A percentile compares a stretch with the other conserved stretches of the same genome.
phyloP scores from a whole-genome alignment of 2,113 vertebrate species.

The Phyllostomus hastatus region DNA sequence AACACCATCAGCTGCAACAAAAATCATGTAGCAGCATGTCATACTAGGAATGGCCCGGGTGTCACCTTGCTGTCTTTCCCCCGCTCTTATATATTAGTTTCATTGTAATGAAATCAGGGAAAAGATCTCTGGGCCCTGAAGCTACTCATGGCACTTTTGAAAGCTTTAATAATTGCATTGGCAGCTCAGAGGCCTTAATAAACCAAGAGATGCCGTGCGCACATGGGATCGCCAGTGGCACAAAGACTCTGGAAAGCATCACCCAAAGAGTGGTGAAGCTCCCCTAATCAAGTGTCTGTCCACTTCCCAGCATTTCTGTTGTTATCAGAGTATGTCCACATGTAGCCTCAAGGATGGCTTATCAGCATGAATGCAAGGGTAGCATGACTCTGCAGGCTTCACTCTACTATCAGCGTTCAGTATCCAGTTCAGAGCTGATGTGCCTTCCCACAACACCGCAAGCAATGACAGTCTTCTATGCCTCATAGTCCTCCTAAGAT shows the following conservation, averaged over 20 bases:
- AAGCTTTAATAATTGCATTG: constrained; percentile 15
- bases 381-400: not conserved
- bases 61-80: not conserved
- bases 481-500: not conserved
- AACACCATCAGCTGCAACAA: not conserved
- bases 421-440: not conserved
- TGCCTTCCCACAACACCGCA: not conserved
- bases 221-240: not conserved
- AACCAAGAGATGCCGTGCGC: not conserved
- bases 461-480: not conserved
- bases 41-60: not conserved
- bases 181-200: not conserved
- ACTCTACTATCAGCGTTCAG: not conserved
- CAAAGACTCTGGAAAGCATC: not conserved
- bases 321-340: not conserved
- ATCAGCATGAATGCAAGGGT: not conserved
- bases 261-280: not conserved
- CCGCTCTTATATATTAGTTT: not conserved
- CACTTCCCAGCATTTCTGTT: not conserved
- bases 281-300: not conserved
- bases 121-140: not conserved
- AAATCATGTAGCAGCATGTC: not conserved
- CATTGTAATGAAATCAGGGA: not conserved
- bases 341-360: not conserved
- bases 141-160: not conserved